phyloP scores from a whole-genome alignment of 2,888 invertebrate genomes.

The Dynastes hyllus region DNA sequence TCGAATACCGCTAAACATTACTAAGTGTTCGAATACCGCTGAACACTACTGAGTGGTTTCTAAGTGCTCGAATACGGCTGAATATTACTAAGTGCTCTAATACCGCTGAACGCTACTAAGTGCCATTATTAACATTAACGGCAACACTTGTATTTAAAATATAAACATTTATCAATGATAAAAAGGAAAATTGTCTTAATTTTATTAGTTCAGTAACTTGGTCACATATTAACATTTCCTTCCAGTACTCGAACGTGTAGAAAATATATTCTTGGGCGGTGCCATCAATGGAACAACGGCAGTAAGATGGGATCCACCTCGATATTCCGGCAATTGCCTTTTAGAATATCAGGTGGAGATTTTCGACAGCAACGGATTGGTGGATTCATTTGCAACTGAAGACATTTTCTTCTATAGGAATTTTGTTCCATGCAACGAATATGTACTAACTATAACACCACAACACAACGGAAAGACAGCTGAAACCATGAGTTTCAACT shows the following conservation, averaged over 20 bases:
- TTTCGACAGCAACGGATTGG: neutral
- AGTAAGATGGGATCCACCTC: slow-evolving; percentile 4
- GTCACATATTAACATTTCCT: neutral
- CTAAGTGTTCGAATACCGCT: too few species aligned
- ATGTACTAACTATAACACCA: slow-evolving; percentile 7
- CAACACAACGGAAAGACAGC: neutral
- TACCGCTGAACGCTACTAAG: too few species aligned
- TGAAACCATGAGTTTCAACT: neutral
- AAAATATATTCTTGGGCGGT: neutral
- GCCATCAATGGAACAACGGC: neutral
- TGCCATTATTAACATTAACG: neutral
- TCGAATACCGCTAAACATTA: too few species aligned
- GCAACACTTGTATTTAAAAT: too few species aligned
- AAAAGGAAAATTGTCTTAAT: too few species aligned
- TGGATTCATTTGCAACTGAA: neutral
- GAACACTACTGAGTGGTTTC: too few species aligned
- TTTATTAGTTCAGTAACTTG: too few species aligned
- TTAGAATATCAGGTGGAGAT: slow-evolving; percentile 10
- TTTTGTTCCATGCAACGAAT: slow-evolving; percentile 8
- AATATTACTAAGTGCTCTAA: too few species aligned
- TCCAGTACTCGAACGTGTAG: neutral
- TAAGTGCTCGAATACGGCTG: too few species aligned
- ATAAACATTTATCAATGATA: too few species aligned
- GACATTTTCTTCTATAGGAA: neutral
- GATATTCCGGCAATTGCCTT: neutral